These are phyloP conservation scores for Coelopa pilipes DNA, from an alignment of 2,888 invertebrate species.

Conservation along the genomic window DNA sequence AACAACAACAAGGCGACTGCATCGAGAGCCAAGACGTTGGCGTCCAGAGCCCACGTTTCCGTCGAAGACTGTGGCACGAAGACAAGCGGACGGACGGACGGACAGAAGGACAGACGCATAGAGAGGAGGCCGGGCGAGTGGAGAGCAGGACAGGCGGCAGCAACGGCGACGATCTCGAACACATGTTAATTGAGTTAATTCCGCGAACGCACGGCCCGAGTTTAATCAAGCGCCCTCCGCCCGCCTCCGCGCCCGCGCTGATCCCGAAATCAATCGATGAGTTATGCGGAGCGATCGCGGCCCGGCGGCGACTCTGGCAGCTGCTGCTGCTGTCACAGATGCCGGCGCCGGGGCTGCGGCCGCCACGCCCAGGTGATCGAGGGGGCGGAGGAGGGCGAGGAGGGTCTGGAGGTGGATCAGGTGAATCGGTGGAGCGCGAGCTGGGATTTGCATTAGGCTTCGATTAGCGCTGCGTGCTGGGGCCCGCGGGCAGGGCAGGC, in stretches of 20 bases:
- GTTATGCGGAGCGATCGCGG: conserved; percentile 15
- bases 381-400: neutral
- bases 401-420: neutral
- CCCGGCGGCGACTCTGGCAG: conserved; percentile 6
- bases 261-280: conserved; percentile 35
- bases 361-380: conserved; percentile 6
- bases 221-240: conserved; percentile 26
- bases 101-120: too few species aligned
- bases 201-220: conserved; percentile 26
- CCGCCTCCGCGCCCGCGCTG: conserved; percentile 13
- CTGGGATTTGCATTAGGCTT: conserved; percentile 21
- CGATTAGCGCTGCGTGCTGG: conserved; percentile 12
- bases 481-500: neutral
- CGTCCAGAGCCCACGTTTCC: too few species aligned
- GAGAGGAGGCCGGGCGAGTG: too few species aligned
- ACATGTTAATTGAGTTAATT: conserved; percentile 36
- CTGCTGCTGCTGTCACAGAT: neutral
- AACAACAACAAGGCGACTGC: too few species aligned
- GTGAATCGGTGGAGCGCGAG: conserved; percentile 8
- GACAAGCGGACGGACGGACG: too few species aligned
- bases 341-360: neutral
- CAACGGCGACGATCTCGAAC: conserved; percentile 11
- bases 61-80: too few species aligned
- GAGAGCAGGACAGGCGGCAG: too few species aligned
- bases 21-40: too few species aligned